Percentiles rank a stretch among this genome's conserved stretches.
These are phyloP conservation scores for Parasteatoda lunata DNA, from an alignment of 2,888 invertebrate genomes.

Conservation along the genomic window DNA sequence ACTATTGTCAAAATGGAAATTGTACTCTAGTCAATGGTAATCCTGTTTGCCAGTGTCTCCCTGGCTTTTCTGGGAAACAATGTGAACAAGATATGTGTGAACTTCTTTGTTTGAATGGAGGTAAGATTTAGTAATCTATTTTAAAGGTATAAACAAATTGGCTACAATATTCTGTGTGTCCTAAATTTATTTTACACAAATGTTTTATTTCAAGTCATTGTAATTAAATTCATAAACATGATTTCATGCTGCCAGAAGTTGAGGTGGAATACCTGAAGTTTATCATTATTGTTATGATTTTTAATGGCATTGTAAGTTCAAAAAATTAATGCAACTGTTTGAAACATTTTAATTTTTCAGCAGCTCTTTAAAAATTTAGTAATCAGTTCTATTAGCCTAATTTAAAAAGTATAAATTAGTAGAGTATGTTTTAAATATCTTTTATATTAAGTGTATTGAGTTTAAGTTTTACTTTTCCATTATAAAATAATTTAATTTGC, in stretches of 20 bases:
- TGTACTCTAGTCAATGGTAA: slow-evolving; percentile 51
- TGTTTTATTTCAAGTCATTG: no score
- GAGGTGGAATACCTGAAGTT: background rate
- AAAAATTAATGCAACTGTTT: background rate
- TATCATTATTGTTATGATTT: background rate
- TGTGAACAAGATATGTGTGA: slow-evolving; percentile 80
- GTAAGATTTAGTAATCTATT: slow-evolving; percentile 71
- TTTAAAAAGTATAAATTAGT: no score
- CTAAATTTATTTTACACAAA: no score
- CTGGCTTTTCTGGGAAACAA: slow-evolving; percentile 78
- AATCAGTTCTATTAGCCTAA: no score
- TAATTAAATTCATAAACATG: background rate
- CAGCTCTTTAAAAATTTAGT: no score
- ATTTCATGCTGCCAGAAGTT: background rate
- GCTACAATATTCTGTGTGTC: no score
- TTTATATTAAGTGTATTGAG: no score
- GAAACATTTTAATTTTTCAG: no score
- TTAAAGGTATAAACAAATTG: background rate
- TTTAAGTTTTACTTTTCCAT: no score
- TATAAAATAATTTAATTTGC: no score
- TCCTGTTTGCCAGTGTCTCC: slow-evolving; percentile 73
- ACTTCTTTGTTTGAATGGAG: slow-evolving; percentile 79
- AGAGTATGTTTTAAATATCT: no score
- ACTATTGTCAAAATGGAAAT: slow-evolving; percentile 73
- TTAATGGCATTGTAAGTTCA: background rate